Evolutionary conservation across 1,140 invertebrate genomes (phyloP).

Genomic region (Scylla paramamosain): DNA sequence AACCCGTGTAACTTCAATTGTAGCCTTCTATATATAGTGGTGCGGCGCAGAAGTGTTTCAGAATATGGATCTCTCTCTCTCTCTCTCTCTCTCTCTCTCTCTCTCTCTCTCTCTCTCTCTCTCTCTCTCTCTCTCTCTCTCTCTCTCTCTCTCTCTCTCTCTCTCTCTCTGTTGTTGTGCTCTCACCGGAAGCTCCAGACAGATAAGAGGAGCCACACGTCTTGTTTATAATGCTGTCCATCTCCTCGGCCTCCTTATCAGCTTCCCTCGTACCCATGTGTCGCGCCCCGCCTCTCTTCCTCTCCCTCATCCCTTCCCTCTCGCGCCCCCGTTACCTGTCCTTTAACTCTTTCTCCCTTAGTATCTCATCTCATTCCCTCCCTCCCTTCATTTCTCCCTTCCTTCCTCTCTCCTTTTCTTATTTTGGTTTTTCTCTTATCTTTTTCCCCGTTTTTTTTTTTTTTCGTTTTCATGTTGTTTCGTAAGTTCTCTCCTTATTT

Average conservation of each 20-base stretch:
- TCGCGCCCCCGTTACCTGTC: neutral
- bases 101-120: slow-evolving; percentile 8
- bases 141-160: neutral
- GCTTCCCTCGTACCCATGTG: neutral
- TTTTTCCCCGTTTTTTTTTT: no score
- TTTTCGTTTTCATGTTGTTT: no score
- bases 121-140: slow-evolving; percentile 12
- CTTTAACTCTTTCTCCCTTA: neutral
- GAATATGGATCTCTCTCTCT: neutral
- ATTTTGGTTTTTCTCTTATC: neutral
- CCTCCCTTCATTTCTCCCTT: neutral
- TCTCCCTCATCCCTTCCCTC: neutral
- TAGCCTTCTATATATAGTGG: no score
- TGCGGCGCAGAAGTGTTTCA: no score
- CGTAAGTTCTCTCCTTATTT: no score
- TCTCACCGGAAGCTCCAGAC: neutral
- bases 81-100: slow-evolving; percentile 3
- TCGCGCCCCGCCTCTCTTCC: neutral
- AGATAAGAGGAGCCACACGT: neutral
- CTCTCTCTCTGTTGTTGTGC: neutral
- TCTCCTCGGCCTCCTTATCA: neutral
- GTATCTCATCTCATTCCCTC: neutral
- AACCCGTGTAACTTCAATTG: no score
- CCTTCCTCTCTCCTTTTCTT: neutral
- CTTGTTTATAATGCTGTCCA: neutral